phyloP scores from a whole-genome alignment of 2,888 invertebrate genomes.

The Acronicta alni region DNA sequence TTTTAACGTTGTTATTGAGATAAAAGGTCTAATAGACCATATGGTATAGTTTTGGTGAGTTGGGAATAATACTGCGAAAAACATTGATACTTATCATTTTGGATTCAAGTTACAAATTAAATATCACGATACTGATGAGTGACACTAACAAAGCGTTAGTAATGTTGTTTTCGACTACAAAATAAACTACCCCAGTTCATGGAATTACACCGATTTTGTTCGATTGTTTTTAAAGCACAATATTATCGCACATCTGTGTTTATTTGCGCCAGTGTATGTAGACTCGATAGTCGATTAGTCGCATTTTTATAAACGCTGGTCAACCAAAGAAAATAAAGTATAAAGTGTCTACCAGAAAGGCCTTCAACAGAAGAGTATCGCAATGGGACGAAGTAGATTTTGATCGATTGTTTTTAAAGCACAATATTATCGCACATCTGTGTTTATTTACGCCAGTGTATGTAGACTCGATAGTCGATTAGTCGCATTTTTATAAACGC shows the following conservation, averaged over 20 bases:
- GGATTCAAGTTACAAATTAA: slow-evolving; percentile 54
- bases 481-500: too few species aligned
- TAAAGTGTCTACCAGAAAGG: too few species aligned
- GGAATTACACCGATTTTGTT: slow-evolving; percentile 16
- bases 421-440: neutral
- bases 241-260: neutral
- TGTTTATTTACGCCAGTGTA: neutral
- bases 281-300: too few species aligned
- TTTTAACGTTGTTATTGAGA: slow-evolving; percentile 47
- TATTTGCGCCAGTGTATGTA: neutral
- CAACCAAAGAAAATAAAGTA: too few species aligned
- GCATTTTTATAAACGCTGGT: too few species aligned
- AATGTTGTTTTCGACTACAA: slow-evolving; percentile 30
- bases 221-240: too few species aligned
- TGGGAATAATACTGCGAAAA: slow-evolving; percentile 47
- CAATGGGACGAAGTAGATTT: too few species aligned
- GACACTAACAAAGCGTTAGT: slow-evolving; percentile 26
- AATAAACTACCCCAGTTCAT: slow-evolving; percentile 25
- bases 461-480: too few species aligned
- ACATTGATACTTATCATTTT: slow-evolving; percentile 35
- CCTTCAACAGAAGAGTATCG: too few species aligned
- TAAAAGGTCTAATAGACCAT: slow-evolving; percentile 58
- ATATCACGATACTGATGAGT: slow-evolving; percentile 43
- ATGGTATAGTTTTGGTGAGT: slow-evolving; percentile 42
- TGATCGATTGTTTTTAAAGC: neutral